Evolutionary conservation across 2,888 invertebrate species (phyloP).

Genomic region (Meteorus cinctellus): DNA sequence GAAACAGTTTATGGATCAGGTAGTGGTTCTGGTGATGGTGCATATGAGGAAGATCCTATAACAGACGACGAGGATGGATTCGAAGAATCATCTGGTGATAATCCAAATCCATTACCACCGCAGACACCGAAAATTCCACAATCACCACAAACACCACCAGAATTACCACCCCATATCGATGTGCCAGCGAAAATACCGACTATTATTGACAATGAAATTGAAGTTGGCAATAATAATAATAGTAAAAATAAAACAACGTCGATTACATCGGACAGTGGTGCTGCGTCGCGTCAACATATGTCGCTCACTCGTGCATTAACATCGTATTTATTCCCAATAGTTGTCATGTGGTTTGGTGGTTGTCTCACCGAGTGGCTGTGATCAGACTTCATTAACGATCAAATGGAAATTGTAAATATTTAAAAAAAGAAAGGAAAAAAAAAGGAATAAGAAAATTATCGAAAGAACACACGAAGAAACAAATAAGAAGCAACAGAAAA

Average conservation of each 20-base stretch:
- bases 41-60: conserved; percentile 73
- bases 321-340: conserved; percentile 86
- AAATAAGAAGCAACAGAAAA: conserved; percentile 14
- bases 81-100: conserved; percentile 72
- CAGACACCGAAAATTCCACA: conserved; percentile 64
- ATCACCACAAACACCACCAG: conserved; percentile 58
- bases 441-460: not conserved
- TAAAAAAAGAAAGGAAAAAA: conserved; percentile 26
- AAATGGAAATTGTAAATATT: conserved; percentile 41
- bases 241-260: conserved; percentile 65
- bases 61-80: conserved; percentile 70
- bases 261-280: conserved; percentile 62
- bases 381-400: conserved; percentile 71
- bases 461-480: not conserved
- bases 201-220: conserved; percentile 48
- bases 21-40: conserved; percentile 82
- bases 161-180: conserved; percentile 58
- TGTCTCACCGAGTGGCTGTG: conserved; percentile 89
- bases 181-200: conserved; percentile 54
- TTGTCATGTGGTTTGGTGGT: conserved; percentile 90
- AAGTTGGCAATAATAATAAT: conserved; percentile 39
- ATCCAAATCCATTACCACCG: conserved; percentile 59
- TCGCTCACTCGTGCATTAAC: conserved; percentile 80
- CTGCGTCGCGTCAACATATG: conserved; percentile 71
- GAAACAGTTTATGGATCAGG: conserved; percentile 80